phyloP scores from a whole-genome alignment of 1,140 invertebrate genomes.

The Homarus americanus region DNA sequence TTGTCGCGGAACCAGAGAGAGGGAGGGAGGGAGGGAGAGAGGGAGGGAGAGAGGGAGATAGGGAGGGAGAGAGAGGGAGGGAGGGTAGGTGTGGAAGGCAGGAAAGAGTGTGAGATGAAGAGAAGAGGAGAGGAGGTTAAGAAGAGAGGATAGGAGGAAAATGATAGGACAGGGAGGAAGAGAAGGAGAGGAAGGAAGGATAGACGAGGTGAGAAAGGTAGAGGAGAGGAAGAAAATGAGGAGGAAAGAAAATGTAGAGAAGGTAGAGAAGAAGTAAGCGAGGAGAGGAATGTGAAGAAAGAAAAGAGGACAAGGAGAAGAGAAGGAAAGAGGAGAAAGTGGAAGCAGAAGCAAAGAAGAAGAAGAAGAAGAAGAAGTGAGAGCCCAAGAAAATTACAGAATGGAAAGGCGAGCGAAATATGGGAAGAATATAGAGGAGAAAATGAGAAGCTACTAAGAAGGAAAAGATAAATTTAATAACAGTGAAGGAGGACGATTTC shows the following conservation, averaged over 20 bases:
- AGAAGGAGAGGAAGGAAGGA: background rate
- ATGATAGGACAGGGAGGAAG: background rate
- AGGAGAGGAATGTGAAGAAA: background rate
- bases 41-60: background rate
- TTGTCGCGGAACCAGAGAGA: background rate
- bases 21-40: background rate
- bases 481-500: no score
- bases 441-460: background rate
- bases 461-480: no score
- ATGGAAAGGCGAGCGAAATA: background rate
- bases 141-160: background rate
- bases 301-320: background rate
- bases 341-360: background rate
- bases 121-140: background rate
- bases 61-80: slow-evolving; percentile 3
- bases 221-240: background rate
- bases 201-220: background rate
- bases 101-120: background rate
- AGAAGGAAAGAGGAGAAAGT: background rate
- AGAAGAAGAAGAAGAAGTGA: background rate
- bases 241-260: background rate
- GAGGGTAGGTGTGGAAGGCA: background rate
- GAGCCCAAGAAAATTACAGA: background rate
- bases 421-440: background rate
- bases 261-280: background rate